A percentile compares a stretch with the other conserved stretches of the same genome.
Conservation (phyloP, 1,140 invertebrate species). For the Acromyrmex echinatior region DNA sequence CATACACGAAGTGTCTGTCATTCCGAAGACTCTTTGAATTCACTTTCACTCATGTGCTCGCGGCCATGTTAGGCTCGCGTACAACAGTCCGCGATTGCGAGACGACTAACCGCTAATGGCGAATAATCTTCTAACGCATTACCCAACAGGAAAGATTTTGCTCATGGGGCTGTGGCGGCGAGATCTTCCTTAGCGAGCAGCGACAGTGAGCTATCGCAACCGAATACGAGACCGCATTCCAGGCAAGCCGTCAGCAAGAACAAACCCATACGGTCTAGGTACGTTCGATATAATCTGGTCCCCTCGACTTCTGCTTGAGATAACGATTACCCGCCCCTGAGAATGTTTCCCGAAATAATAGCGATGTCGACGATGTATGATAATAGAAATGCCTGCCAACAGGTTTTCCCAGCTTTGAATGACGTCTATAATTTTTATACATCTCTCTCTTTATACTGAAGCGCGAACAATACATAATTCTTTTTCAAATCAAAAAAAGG, state of each 20-base stretch:
- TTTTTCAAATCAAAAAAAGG: background rate
- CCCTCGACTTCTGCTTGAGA: constrained; percentile 58
- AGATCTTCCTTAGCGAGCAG: constrained; percentile 84
- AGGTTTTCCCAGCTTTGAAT: background rate
- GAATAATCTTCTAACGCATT: constrained; percentile 48
- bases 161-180: constrained; percentile 84
- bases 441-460: background rate
- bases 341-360: constrained; percentile 57
- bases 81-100: constrained; percentile 48
- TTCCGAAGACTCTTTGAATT: constrained; percentile 56
- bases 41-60: constrained; percentile 60
- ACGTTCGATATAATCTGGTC: constrained; percentile 63
- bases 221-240: constrained; percentile 84
- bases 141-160: constrained; percentile 86
- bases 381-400: background rate
- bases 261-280: constrained; percentile 81
- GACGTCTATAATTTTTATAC: constrained; percentile 19
- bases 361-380: background rate
- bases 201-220: constrained; percentile 86
- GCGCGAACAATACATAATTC: background rate
- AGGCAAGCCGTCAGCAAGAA: constrained; percentile 79
- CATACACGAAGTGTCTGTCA: constrained; percentile 27
- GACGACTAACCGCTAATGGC: constrained; percentile 54
- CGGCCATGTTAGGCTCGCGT: constrained; percentile 33
- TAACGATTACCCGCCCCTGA: constrained; percentile 46